Base-by-base conservation (phyloP, 2,888 invertebrate species). In the Caenorhabditis sp. region DNA sequence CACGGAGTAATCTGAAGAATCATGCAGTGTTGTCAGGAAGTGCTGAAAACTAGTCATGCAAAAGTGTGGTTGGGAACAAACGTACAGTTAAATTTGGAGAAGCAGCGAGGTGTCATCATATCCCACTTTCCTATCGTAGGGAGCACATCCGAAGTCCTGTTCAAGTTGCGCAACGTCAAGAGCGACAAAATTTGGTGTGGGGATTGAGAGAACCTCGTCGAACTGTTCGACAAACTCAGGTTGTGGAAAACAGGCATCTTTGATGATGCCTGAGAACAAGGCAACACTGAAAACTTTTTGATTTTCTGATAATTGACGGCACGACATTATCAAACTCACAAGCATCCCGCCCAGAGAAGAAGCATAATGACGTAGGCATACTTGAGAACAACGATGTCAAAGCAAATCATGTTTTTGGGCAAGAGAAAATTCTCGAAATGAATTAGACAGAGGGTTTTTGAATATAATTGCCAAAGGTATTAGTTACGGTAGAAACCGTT, bases 141-240 rank as follows among this genome's bases (percentile, higher is more conserved):
- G 44, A 8, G 40, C 44, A 1, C 40, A 24, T 0, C 53, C 70
- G n/a, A 60, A 37, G 1, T 35, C 13, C 2, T 44, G 22, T 15
- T 72, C 64, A 15, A 72, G 72, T 5, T 56, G n/a, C 8, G 53
- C 44, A 6, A 72, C 64, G 26, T 64, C 72, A 1, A 72, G 56
- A 26, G 56, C 22, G 2, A 72, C 47, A 24, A 28, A 64, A 9
- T 24, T 35, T n/a, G 44, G 55, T 28, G 35, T 22, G 37, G 13
- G 28, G 40, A 28, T 51, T 28, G 28, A 15, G 35, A 9, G 37
- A 37, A 37, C 32, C 13, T 55, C 72, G 2, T 56, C 56, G 20
- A 64, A 56, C 26, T 50, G 24, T 37, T 72, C 56, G 37, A 56
- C 22, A 6, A 24, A 18, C 4, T 47, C 15, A 15, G 55, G 55